Base-by-base conservation (phyloP, 2,113 vertebrate genomes). In the Leptodactylus fuscus region DNA sequence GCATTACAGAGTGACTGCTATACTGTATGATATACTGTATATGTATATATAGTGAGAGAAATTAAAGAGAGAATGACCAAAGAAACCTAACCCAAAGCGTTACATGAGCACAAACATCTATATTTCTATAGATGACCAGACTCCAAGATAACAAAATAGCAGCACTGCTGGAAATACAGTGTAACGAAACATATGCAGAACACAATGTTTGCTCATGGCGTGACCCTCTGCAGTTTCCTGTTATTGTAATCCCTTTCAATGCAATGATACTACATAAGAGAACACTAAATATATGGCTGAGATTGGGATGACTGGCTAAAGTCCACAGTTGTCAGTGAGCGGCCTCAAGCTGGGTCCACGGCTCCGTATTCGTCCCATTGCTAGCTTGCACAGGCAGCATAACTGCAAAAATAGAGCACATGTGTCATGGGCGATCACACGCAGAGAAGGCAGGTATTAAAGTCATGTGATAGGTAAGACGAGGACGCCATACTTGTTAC, bases 321-420 rank as follows among this genome's bases (percentile, higher is more conserved):
- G 71, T 83, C 51, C 41, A 49, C 46, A 5, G 69, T 51, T n/a
- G 29, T 34, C 34, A 36, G 16, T 32, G 18, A 15, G 6, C 11
- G 12, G 83, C 49, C 22, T 65, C 36, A 49, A 67, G 79, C 32
- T 13, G 48, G 38, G 7, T 44, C 60, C 36, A 48, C 2, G 16
- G 20, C 27, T 51, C 18, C 62, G 9, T 8, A 16, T 8, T 73
- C 67, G 46, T 58, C 16, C 34, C 7, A 53, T 67, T 70, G 83
- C 75, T 85, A 85, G 62, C 75, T 85, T 24, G 60, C 24, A 44
- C 49, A 85, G 48, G 67, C 67, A 60, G 84, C 78, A 46, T 29
- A 83, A 86, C 84, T 86, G 77, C 48, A 86, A 70, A 81, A 32
- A 86, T 29, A 86, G 58, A 73, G 69, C 16, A 81, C 4, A 81